Percentiles rank a stretch among this genome's conserved stretches.
These are phyloP conservation scores for Tamias sibiricus DNA, from an alignment of 2,113 vertebrate genomes.

Conservation along the genomic window DNA sequence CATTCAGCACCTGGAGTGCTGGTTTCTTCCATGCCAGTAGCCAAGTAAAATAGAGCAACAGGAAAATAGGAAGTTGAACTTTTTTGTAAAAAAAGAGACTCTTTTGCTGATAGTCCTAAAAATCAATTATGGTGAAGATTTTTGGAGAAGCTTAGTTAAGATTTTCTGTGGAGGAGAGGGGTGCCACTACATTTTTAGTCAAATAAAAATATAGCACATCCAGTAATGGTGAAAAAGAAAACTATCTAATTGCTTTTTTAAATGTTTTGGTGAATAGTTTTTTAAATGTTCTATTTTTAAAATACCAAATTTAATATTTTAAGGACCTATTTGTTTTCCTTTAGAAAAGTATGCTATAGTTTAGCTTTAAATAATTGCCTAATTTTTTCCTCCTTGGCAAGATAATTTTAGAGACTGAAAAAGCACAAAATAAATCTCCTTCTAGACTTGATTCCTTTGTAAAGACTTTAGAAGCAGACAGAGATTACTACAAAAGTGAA, in stretches of 20 bases:
- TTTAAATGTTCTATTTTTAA: neutral
- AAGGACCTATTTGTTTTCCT: constrained; percentile 19
- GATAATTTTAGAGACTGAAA: constrained; percentile 82
- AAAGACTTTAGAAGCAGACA: constrained; percentile 84
- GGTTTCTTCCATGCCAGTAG: too few relatives aligned
- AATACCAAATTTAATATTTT: constrained; percentile 65
- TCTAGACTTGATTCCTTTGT: constrained; percentile 83
- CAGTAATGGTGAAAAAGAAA: constrained; percentile 59
- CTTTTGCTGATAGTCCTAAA: too few relatives aligned
- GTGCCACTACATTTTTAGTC: too few relatives aligned
- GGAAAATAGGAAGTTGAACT: too few relatives aligned
- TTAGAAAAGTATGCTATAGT: constrained; percentile 53
- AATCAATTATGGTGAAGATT: too few relatives aligned
- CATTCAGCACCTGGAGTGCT: too few relatives aligned
- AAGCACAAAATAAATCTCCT: constrained; percentile 77
- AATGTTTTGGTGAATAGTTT: constrained; percentile 17
- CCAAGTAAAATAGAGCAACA: too few relatives aligned
- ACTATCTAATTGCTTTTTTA: constrained; percentile 42
- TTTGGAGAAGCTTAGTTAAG: too few relatives aligned
- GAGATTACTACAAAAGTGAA: constrained; percentile 84
- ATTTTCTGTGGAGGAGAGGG: too few relatives aligned
- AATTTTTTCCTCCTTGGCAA: constrained; percentile 75
- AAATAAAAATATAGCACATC: constrained; percentile 57
- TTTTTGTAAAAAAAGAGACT: too few relatives aligned
- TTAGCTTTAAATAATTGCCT: constrained; percentile 73